Evolutionary conservation across 2,797 vertebrate genomes (phyloP).

Genomic region (Notolabrus celidotus): DNA sequence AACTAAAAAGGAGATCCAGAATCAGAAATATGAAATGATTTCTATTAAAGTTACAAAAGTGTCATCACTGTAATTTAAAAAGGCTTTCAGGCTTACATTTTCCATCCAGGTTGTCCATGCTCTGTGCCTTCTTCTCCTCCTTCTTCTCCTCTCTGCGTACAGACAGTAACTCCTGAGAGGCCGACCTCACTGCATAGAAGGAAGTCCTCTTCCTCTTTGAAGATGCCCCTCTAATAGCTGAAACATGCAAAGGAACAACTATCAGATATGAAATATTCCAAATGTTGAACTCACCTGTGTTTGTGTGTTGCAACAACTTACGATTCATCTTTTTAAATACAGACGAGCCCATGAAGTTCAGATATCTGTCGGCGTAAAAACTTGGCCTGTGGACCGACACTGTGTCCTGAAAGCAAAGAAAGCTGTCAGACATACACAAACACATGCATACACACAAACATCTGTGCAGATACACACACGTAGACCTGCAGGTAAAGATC

Average conservation of each 20-base stretch:
- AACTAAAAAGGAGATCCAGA: conserved; percentile 57
- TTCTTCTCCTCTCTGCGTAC: conserved; percentile 84
- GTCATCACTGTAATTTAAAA: not conserved
- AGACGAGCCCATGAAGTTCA: conserved; percentile 94
- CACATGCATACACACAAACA: not conserved
- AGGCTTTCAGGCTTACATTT: conserved; percentile 79
- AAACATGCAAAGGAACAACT: not conserved
- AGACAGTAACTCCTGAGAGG: conserved; percentile 92
- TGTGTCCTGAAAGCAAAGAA: conserved; percentile 85
- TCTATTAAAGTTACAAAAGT: not conserved
- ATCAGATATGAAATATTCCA: not conserved
- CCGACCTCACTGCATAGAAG: conserved; percentile 85
- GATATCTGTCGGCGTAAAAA: conserved; percentile 96
- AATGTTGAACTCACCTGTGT: not conserved
- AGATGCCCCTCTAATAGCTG: conserved; percentile 91
- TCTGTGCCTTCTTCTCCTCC: conserved; percentile 89
- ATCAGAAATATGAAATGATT: not conserved
- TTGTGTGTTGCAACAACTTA: conserved; percentile 72
- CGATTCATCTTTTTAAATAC: conserved; percentile 95
- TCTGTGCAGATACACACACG: not conserved
- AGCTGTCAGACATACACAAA: not conserved
- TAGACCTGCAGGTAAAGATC: not conserved
- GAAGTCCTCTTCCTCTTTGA: conserved; percentile 91
- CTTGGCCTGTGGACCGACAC: conserved; percentile 95
- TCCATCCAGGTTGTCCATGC: conserved; percentile 92